Evolutionary conservation across 2,888 invertebrate genomes (phyloP).

Genomic region (Colletes collaris): DNA sequence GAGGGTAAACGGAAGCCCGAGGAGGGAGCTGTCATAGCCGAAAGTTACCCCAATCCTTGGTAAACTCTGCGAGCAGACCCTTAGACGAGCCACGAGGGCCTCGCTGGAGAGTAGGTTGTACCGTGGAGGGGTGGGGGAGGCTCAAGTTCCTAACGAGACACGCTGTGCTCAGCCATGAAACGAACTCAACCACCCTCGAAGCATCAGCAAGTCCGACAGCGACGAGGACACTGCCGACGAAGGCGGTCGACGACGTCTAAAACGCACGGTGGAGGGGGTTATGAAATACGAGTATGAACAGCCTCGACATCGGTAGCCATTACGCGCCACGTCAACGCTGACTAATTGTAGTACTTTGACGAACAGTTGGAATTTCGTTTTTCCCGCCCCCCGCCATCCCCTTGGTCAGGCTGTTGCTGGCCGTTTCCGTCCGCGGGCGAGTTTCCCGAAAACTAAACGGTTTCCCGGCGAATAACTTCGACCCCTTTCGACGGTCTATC

Average conservation of each 20-base stretch:
- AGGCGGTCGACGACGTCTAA: slow-evolving; percentile 43
- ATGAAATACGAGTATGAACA: slow-evolving; percentile 76
- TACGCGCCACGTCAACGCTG: slow-evolving; percentile 62
- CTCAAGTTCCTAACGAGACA: slow-evolving; percentile 80
- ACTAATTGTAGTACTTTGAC: slow-evolving; percentile 65
- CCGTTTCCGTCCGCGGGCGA: not conserved
- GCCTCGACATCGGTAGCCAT: slow-evolving; percentile 60
- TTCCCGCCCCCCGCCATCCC: slow-evolving; percentile 15
- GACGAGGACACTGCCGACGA: slow-evolving; percentile 45
- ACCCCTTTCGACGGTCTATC: slow-evolving; percentile 50
- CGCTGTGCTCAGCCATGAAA: slow-evolving; percentile 75
- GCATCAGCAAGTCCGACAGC: slow-evolving; percentile 60
- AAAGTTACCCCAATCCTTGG: slow-evolving; percentile 71
- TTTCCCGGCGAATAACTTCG: slow-evolving; percentile 43
- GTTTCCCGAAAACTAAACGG: slow-evolving; percentile 28
- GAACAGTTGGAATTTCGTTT: slow-evolving; percentile 57
- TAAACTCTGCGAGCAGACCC: slow-evolving; percentile 67
- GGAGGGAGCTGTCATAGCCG: slow-evolving; percentile 64
- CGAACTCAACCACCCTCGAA: slow-evolving; percentile 75
- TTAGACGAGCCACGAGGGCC: slow-evolving; percentile 65
- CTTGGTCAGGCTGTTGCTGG: not conserved
- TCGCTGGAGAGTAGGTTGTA: slow-evolving; percentile 63
- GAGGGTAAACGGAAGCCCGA: slow-evolving; percentile 22
- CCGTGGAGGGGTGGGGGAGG: slow-evolving; percentile 56
- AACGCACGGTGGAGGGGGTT: slow-evolving; percentile 43